Evolutionary conservation across 2,113 vertebrate species (phyloP), one percentile per base, ranked within the genome.

Genomic region (Heliornis fulica): DNA sequence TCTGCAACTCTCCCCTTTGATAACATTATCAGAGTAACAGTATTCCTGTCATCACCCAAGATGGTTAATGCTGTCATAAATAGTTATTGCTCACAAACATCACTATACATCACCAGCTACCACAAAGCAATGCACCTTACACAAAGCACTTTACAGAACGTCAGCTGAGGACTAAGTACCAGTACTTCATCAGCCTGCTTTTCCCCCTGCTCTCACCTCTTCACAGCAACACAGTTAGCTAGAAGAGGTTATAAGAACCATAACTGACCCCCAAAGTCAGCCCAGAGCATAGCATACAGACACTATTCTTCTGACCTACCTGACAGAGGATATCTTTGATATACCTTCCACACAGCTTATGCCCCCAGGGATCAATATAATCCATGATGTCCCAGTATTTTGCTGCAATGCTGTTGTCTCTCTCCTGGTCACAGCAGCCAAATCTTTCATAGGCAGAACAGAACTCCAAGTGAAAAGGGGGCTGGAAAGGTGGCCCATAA

Each of bases 251-350:
- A 2, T 20, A 34, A 75, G 60, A 90, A 56, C 20, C 45, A 46
- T 29, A 82, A 2, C 0, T 41, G 38, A 92, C 41, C 7, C 11
- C 15, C 11, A 13, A 81, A 65, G 25, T 21, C 53, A 83, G 34
- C 22, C 19, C 51, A 34, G 61, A 77, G 10, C 4, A 0, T 2
- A 80, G 60, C 19, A 69, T 9, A 51, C 15, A 86, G 38, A 7
- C 9, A 41, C 3, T 20, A 13, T 15, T 91, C 36, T 86, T 54
- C 38, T n/a, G 57, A 28, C 96, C 63, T 96, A 99, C 99, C 98
- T 99, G 98, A 88, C 98, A 99, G 48, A 99, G 97, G 71, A 98
- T 97, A 80, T 98, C 98, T 95, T 98, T 99, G 90, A 99, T 92
- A 68, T 97, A 97, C 4, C 90, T 96, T 31, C 97, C 96, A 45